phyloP scores from a whole-genome alignment of 2,113 vertebrate genomes.

The Callithrix jacchus region DNA sequence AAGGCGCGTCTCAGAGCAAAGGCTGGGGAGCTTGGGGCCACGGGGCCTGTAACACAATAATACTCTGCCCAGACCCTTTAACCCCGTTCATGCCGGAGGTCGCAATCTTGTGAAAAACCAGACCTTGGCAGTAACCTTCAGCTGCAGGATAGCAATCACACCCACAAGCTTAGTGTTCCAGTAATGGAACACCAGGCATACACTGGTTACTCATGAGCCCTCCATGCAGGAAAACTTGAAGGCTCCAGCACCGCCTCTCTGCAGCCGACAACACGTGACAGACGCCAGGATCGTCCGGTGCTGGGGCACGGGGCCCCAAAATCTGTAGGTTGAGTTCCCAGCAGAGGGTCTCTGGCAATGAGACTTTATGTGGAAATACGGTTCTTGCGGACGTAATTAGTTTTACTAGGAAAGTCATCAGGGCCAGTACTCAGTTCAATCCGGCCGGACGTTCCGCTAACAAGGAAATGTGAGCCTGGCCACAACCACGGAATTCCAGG shows the following conservation, averaged over 20 bases:
- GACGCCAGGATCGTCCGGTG: rapidly evolving
- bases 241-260: rapidly evolving
- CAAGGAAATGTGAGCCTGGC: rapidly evolving
- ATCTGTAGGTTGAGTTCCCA: too few species aligned
- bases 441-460: rapidly evolving
- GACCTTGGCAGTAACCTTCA: too few species aligned
- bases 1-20: too few species aligned
- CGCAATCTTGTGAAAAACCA: too few species aligned
- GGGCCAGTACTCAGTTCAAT: rapidly evolving
- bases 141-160: too few species aligned
- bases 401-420: rapidly evolving
- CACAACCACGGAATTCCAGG: rapidly evolving
- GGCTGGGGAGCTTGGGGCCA: rapidly evolving
- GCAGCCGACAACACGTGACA: rapidly evolving
- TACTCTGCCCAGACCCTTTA: too few species aligned
- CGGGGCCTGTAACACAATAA: too few species aligned
- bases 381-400: background rate
- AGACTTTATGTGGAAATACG: background rate
- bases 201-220: rapidly evolving
- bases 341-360: rapidly evolving
- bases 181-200: too few species aligned
- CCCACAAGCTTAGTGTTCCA: too few species aligned
- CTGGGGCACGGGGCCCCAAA: rapidly evolving
- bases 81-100: too few species aligned
- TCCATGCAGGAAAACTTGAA: rapidly evolving